A percentile compares a stretch with the other conserved stretches of the same genome.
These are phyloP conservation scores for Lanius ludovicianus DNA, from an alignment of 2,113 vertebrate species.

Conservation along the genomic window DNA sequence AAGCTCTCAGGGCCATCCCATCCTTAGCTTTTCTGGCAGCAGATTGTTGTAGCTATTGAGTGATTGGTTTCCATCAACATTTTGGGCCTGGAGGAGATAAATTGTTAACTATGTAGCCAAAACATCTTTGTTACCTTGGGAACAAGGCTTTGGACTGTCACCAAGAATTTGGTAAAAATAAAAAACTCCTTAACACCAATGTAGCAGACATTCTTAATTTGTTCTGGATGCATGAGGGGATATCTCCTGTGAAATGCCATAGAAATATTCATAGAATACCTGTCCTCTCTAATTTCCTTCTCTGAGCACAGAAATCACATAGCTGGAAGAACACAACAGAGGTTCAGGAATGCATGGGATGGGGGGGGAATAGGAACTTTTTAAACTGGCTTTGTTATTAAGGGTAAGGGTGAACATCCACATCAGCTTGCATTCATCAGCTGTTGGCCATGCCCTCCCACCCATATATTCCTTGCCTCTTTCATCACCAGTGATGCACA, in stretches of 20 bases:
- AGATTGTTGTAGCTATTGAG: not conserved
- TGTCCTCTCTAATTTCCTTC: not conserved
- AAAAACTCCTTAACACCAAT: not conserved
- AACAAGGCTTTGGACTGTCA: not conserved
- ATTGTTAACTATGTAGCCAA: not conserved
- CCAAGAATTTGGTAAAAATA: not conserved
- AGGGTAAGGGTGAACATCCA: not conserved
- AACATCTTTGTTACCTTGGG: not conserved
- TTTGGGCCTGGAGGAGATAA: not conserved
- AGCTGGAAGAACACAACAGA: not conserved
- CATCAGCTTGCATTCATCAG: not conserved
- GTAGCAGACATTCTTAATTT: not conserved
- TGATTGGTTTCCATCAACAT: not conserved
- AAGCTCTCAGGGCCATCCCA: not conserved
- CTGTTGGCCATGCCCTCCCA: not conserved
- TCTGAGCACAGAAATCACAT: not conserved
- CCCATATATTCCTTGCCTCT: not conserved
- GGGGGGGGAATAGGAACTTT: not conserved
- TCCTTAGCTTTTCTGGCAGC: not conserved
- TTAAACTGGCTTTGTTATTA: not conserved
- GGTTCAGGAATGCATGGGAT: not conserved
- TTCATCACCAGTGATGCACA: not conserved
- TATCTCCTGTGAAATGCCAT: not conserved
- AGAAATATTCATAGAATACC: not conserved
- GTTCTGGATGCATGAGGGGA: not conserved